Base-by-base conservation (phyloP, 2,888 invertebrate species). In the Epiblema foenella region DNA sequence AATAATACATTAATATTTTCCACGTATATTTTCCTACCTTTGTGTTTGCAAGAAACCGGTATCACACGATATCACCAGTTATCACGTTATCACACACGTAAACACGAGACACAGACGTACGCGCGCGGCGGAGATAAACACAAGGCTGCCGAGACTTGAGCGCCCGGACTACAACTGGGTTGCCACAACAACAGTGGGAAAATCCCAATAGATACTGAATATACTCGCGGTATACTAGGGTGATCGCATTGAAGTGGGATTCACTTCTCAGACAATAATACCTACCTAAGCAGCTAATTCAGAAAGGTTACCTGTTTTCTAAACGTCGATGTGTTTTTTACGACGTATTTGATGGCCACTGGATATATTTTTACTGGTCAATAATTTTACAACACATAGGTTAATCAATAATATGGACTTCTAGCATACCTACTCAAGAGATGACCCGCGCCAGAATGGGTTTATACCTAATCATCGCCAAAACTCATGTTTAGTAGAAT, bases 51-150 rank as follows among this genome's bases (percentile, higher is more conserved):
- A 76, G 75, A 24, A 64, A 76, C 57, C 77, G 73, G 70, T 59
- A 67, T 80, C 81, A 77, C 79, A 84, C 83, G 83, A 85, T 91
- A 89, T 90, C 91, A 90, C 89, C 77, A 77, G 78, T 82, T 78
- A 83, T 78, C 84, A 83, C 81, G 78, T 82, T 79, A 83, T 78
- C 84, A 83, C 81, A 78, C 83, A 84, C 75, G 83, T 85, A 85
- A 85, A 87, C 86, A 88, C 64, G 52, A 60, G 71, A 54, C 60
- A 65, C 37, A 62, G 72, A 54, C 60, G 68, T 46, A 49, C 66
- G 73, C 67, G 42, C 79, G 76, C 78, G 78, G 76, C 73, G 76
- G 81, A 85, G 85, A 89, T 89, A 85, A 86, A 85, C 81, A 79
- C 81, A 82, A 78, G 76, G 74, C 75, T 76, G 73, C 76, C 73